Evolutionary conservation across 92 coral and sea anemone genomes (phyloP), one percentile per base, ranked within the genome.

Genomic region (Desmophyllum pertusum): DNA sequence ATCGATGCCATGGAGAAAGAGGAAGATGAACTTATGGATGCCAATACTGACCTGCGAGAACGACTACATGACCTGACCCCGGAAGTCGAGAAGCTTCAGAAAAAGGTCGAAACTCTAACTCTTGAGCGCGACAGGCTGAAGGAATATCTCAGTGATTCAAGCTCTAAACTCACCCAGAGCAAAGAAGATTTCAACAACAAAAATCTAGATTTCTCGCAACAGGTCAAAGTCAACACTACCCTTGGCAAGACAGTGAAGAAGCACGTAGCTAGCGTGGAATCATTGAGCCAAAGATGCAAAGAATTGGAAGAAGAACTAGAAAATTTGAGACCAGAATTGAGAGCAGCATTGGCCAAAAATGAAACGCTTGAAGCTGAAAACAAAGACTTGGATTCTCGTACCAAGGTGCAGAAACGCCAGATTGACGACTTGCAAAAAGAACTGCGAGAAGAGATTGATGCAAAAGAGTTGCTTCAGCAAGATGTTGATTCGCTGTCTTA

Each of bases 51-150:
- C 37, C 68, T 92, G 15, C 65, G 83, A 52, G 98, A 85, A 14
- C 77, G 51, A 23, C 76, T 89, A 19, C 89, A 83, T 30, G 90
- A 80, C 2, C 65, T 92, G 38, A 71, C 77, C 40, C 92, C 90
- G 3, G 83, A 87, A 69, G 80, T 89, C 70, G 91, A 80, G 45
- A 92, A 87, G 82, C 89, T 94, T 43, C 93, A 89, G 76, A 86
- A 81, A 11, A 82, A 82, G 83, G 83, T 92, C 0, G 95, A 92
- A 5, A 87, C 90, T 11, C 64, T 92, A 74, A 89, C 89, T 39
- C 91, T 59, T 71, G 93, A 94, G 67, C 92, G 95, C 65, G 93
- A 92, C 75, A 92, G 87, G 35, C 79, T 92, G 65, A 94, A 87
- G 75, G 83, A 81, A 31, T 74, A 70, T 39, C 95, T 92, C 9